Percentiles rank a stretch among this genome's conserved stretches.
phyloP scores from a whole-genome alignment of 2,113 vertebrate genomes.

The Acinonyx jubatus region DNA sequence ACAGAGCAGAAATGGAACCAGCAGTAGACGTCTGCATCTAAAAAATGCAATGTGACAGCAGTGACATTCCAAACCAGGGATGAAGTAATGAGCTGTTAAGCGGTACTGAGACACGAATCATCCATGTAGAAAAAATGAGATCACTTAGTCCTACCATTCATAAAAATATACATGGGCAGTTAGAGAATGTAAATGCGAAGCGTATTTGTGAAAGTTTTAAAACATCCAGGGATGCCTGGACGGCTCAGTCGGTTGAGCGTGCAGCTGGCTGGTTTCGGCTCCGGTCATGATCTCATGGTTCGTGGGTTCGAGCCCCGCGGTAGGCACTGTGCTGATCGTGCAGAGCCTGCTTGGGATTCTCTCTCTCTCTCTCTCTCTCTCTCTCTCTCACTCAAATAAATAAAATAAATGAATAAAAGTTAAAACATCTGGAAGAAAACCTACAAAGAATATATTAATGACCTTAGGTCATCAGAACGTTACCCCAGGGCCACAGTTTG shows the following conservation, averaged over 20 bases:
- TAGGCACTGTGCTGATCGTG: neutral
- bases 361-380: no score
- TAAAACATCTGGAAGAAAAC: neutral
- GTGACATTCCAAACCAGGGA: neutral
- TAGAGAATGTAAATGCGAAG: neutral
- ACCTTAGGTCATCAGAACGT: neutral
- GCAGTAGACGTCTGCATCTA: neutral
- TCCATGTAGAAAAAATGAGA: neutral
- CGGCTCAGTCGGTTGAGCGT: no score
- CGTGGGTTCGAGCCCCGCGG: no score
- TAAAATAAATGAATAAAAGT: neutral
- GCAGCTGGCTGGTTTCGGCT: no score
- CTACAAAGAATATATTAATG: neutral
- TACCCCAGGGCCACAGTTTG: neutral
- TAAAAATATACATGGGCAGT: neutral
- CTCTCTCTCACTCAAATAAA: no score
- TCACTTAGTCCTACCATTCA: neutral
- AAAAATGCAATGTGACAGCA: neutral
- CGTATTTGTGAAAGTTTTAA: neutral
- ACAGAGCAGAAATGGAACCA: neutral
- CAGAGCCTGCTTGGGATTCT: no score
- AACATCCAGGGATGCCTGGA: neutral
- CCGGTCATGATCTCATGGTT: no score
- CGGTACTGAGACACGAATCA: neutral
- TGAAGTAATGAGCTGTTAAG: neutral